These are phyloP conservation scores for Periophthalmus magnuspinnatus DNA, from an alignment of 2,797 vertebrate genomes.

Conservation along the genomic window DNA sequence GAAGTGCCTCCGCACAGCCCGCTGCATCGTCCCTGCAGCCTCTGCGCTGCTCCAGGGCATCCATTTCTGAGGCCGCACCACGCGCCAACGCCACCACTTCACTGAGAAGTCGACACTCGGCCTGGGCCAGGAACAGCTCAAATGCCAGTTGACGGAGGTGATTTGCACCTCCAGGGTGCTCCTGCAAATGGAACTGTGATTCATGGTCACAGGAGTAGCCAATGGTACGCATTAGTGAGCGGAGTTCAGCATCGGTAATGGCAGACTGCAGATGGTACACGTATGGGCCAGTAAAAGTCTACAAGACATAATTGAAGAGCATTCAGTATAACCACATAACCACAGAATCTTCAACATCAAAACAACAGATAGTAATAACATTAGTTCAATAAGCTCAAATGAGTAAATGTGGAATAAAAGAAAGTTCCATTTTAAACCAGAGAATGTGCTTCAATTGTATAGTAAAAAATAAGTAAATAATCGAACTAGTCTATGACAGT, in stretches of 20 bases:
- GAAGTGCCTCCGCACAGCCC: constrained; percentile 88
- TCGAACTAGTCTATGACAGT: not conserved
- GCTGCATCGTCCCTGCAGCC: constrained; percentile 85
- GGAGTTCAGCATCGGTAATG: constrained; percentile 87
- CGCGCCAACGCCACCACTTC: constrained; percentile 91
- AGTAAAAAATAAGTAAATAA: not conserved
- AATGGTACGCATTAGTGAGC: constrained; percentile 87
- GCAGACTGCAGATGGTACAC: constrained; percentile 95
- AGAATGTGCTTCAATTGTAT: not conserved
- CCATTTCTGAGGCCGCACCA: constrained; percentile 87
- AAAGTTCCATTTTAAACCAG: not conserved
- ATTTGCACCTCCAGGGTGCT: constrained; percentile 65
- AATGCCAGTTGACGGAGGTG: constrained; percentile 86
- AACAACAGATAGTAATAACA: not conserved
- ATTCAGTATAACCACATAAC: constrained; percentile 6
- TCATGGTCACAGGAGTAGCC: constrained; percentile 90
- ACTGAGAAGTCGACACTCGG: constrained; percentile 91
- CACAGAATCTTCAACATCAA: not conserved
- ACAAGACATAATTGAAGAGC: constrained; percentile 32
- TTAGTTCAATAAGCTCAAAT: not conserved
- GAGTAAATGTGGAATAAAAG: not conserved
- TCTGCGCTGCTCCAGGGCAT: constrained; percentile 86
- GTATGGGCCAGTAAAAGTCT: constrained; percentile 98
- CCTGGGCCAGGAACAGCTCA: constrained; percentile 93
- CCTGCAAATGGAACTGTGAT: constrained; percentile 76